Evolutionary conservation across 1,140 invertebrate genomes (phyloP).

Genomic region (Bradynema listronoti): DNA sequence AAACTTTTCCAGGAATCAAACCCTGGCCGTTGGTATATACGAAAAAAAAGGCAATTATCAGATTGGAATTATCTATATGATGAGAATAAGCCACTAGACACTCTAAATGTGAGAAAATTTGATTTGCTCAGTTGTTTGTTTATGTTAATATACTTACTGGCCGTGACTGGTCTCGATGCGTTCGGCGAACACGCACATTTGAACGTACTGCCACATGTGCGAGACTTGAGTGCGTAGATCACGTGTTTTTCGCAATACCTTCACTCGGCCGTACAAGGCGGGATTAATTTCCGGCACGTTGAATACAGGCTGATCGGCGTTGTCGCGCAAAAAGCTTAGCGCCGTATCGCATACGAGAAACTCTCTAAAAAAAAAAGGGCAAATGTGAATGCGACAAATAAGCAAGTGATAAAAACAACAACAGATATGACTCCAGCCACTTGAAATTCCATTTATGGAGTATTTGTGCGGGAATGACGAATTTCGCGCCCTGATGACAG

Average conservation of each 20-base stretch:
- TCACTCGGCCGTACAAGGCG: constrained; percentile 28
- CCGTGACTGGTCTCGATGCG: constrained; percentile 26
- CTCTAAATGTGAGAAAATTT: no score
- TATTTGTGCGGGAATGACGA: constrained; percentile 72
- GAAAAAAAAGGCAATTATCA: background rate
- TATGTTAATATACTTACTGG: constrained; percentile 24
- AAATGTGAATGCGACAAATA: constrained; percentile 3
- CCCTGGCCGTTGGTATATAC: no score
- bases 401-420: no score
- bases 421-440: no score
- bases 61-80: background rate
- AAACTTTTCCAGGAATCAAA: constrained; percentile 10
- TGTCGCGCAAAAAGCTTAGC: constrained; percentile 70
- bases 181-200: constrained; percentile 19
- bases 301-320: constrained; percentile 73
- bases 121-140: no score
- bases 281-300: constrained; percentile 64
- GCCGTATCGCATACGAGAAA: constrained; percentile 77
- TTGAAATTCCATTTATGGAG: constrained; percentile 71
- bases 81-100: no score
- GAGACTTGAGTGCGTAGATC: constrained; percentile 26
- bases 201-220: constrained; percentile 42
- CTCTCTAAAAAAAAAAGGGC: constrained; percentile 57
- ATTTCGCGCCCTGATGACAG: constrained; percentile 72
- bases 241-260: constrained; percentile 27